Base-by-base conservation (phyloP, 2,888 invertebrate genomes). In the Venusia cambrica region DNA sequence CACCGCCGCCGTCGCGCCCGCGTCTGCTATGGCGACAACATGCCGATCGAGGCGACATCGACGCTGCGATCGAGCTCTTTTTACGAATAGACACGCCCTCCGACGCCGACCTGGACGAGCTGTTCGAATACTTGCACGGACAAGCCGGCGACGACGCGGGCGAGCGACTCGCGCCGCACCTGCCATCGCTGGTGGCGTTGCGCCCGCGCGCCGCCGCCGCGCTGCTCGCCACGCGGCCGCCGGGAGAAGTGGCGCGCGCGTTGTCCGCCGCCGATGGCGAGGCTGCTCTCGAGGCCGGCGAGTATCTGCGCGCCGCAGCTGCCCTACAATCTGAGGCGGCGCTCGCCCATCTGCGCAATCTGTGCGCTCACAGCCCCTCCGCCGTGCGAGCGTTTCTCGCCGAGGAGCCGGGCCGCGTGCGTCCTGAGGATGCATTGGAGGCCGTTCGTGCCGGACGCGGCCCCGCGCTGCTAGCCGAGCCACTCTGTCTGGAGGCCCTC, bases 401-500 rank as follows among this genome's bases (percentile, higher is more conserved):
- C 3, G 62, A 68, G 10, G 64, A 79, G 30, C 57, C 69, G 2
- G 78, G 83, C 2, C 45, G 69, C 13, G 64, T 87, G 4, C 65
- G 78, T 0, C 87, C 87, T 5, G 87, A 87, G 48, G 74, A 77
- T 7, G 84, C 87, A 14, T 56, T 87, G 7, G 48, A n/a, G n/a
- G n/a, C n/a, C 50, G 2, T 57, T 72, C 6, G 69, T 85, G 18
- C 66, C 64, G 12, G 70, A 69, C 33, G 50, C 59, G 17, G 73
- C 70, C 1, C 67, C 70, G 3, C 38, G 38, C 6, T 70, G 72
- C 9, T n/a, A n/a, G 84, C 84, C 2, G 84, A 77, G 52, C 73
- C 87, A 9, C 30, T 47, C 9, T 84, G 85, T 37, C 63, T 87
- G 15, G 87, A 87, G 51, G 76, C 80, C 14, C 60, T 62, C 20